Evolutionary conservation across 2,888 invertebrate genomes (phyloP).

Genomic region (Petrolisthes manimaculis): DNA sequence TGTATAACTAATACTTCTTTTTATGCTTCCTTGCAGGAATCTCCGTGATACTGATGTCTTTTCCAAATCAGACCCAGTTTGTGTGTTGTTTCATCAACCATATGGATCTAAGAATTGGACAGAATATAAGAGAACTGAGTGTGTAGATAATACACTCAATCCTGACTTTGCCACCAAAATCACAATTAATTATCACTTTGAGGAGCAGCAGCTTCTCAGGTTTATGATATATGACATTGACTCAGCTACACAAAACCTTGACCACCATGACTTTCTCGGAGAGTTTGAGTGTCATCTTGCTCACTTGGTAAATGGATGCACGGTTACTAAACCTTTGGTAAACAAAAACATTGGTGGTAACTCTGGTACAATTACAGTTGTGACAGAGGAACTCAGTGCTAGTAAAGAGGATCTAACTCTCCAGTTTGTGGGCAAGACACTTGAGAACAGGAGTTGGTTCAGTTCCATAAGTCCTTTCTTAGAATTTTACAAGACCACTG

Average conservation of each 20-base stretch:
- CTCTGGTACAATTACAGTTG: slow-evolving; percentile 67
- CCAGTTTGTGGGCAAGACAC: slow-evolving; percentile 68
- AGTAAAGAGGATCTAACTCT: slow-evolving; percentile 69
- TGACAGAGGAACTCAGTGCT: slow-evolving; percentile 69
- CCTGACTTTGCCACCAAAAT: slow-evolving; percentile 72
- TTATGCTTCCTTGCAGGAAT: slow-evolving; percentile 65
- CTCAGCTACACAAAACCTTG: slow-evolving; percentile 40
- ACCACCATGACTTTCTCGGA: slow-evolving; percentile 70
- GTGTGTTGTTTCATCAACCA: slow-evolving; percentile 68
- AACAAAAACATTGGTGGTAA: slow-evolving; percentile 27
- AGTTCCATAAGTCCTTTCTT: slow-evolving; percentile 69
- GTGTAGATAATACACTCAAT: slow-evolving; percentile 68
- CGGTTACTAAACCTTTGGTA: slow-evolving; percentile 24
- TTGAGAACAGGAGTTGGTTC: slow-evolving; percentile 69
- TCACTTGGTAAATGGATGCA: slow-evolving; percentile 34
- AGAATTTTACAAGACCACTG: slow-evolving; percentile 70
- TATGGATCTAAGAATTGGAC: slow-evolving; percentile 56
- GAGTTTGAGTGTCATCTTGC: slow-evolving; percentile 71
- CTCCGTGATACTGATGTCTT: slow-evolving; percentile 70
- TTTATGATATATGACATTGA: slow-evolving; percentile 67
- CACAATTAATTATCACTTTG: slow-evolving; percentile 71
- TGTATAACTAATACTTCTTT: background rate
- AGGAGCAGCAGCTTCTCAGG: slow-evolving; percentile 71
- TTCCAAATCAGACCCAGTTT: slow-evolving; percentile 72
- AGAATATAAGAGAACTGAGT: slow-evolving; percentile 57